Evolutionary conservation across 1,140 invertebrate species (phyloP).

Genomic region (Cardiocondyla obscurior): DNA sequence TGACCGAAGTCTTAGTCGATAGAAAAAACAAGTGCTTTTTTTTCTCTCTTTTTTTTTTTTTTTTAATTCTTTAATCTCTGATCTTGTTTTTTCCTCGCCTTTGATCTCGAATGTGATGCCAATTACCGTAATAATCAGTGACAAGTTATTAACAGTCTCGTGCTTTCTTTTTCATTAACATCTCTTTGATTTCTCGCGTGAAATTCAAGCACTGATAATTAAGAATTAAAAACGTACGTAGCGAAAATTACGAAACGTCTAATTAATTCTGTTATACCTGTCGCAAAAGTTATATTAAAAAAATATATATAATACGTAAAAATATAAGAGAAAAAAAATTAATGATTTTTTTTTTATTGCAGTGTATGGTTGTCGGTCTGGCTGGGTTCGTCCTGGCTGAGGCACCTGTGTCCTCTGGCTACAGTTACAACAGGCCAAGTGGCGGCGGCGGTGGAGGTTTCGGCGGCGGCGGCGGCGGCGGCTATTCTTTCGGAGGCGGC

Average conservation of each 20-base stretch:
- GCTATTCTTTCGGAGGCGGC: slow-evolving; percentile 74
- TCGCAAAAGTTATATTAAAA: no score
- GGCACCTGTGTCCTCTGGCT: slow-evolving; percentile 86
- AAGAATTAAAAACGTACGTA: neutral
- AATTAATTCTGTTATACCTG: neutral
- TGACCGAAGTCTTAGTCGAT: neutral
- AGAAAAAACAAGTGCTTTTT: neutral
- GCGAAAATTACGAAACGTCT: neutral
- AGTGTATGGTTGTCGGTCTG: slow-evolving; percentile 88
- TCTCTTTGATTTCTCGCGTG: neutral
- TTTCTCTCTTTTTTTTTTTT: no score
- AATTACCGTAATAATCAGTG: neutral
- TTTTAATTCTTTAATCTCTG: neutral
- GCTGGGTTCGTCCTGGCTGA: slow-evolving; percentile 86
- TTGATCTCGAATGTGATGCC: neutral
- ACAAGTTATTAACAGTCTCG: neutral
- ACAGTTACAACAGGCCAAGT: slow-evolving; percentile 86
- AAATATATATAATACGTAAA: no score
- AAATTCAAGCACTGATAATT: neutral
- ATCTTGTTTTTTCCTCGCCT: neutral
- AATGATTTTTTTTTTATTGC: slow-evolving; percentile 78
- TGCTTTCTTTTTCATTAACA: neutral
- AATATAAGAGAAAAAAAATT: no score
- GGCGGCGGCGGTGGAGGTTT: slow-evolving; percentile 83
- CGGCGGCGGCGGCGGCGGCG: slow-evolving; percentile 81